Evolutionary conservation across 2,888 invertebrate genomes (phyloP), one percentile per base, ranked within the genome.

Genomic region (Villa cingulata): DNA sequence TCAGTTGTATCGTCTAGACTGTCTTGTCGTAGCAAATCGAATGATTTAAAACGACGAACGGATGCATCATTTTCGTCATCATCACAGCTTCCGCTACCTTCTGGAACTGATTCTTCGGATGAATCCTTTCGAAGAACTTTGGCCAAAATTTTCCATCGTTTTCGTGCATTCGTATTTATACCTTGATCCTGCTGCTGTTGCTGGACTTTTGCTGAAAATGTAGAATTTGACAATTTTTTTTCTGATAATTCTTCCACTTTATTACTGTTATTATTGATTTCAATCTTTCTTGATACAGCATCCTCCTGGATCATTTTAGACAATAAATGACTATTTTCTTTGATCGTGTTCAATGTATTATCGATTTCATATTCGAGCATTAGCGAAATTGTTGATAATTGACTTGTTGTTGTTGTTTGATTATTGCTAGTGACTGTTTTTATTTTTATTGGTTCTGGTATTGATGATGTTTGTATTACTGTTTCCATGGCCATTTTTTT

Each of bases 141-240:
- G 47, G 83, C 82, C 57, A 83, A 68, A 42, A 83, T 75, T 52
- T 76, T 76, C 82, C 83, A 83, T 57, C 83, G 74, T 61, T 76
- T 74, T 52, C 80, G 74, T 19, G 82, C 83, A 53, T 74, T 72
- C 59, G 60, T 68, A 40, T 60, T 53, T 17, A 40, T 17, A 37
- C 29, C 19, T 48, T 17, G 38, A 38, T 17, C 41, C 41, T 17
- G 19, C 32, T 14, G 61, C 41, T 61, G 52, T 51, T 59, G 60
- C 39, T 62, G 61, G 7, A n/a, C 17, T 16, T 16, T 32, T 37
- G 27, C 10, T 43, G 60, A 62, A 57, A 58, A 56, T 50, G 44
- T 12, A 51, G 34, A 18, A 40, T n/a, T 46, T 51, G 55, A 54
- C 39, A 55, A 58, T 37, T 50, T 51, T 48, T 51, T 50, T 54